Evolutionary conservation across 2,113 vertebrate species (phyloP).

Genomic region (Salvelinus fontinalis): DNA sequence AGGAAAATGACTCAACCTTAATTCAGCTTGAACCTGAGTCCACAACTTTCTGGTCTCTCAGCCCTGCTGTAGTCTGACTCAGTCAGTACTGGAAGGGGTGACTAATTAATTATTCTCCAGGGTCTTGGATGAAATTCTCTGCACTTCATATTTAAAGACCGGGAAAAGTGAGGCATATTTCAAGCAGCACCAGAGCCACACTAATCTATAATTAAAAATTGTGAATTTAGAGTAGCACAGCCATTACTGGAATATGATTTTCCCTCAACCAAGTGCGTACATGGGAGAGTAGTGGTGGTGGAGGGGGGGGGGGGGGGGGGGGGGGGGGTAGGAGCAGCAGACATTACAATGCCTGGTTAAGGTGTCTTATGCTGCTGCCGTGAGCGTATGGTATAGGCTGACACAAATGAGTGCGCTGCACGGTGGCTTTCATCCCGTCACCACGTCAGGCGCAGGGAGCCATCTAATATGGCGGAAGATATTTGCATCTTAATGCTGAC

Average conservation of each 20-base stretch:
- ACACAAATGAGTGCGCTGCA: constrained; percentile 49
- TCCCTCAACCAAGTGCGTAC: constrained; percentile 33
- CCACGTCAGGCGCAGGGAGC: constrained; percentile 33
- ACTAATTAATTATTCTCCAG: constrained; percentile 26
- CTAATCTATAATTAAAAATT: constrained; percentile 72
- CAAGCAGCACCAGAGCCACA: constrained; percentile 45
- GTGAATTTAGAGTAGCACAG: constrained; percentile 53
- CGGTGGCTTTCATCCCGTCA: constrained; percentile 40
- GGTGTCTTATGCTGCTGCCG: constrained; percentile 9
- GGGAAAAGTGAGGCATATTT: constrained; percentile 37
- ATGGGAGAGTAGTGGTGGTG: neutral
- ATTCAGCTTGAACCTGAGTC: constrained; percentile 26
- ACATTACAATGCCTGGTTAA: constrained; percentile 25
- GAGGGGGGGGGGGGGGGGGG: neutral
- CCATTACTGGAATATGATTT: constrained; percentile 59
- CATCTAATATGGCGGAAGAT: constrained; percentile 38
- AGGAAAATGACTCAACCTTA: constrained; percentile 4
- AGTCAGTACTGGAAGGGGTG: constrained; percentile 7
- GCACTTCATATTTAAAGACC: constrained; percentile 39
- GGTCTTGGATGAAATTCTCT: constrained; percentile 22
- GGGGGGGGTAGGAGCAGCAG: neutral
- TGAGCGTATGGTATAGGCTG: neutral
- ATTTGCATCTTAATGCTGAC: constrained; percentile 59
- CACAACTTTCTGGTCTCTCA: neutral
- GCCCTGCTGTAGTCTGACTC: constrained; percentile 7